phyloP scores from a whole-genome alignment of 1,140 invertebrate genomes.

The Rhyacophila brunnea region DNA sequence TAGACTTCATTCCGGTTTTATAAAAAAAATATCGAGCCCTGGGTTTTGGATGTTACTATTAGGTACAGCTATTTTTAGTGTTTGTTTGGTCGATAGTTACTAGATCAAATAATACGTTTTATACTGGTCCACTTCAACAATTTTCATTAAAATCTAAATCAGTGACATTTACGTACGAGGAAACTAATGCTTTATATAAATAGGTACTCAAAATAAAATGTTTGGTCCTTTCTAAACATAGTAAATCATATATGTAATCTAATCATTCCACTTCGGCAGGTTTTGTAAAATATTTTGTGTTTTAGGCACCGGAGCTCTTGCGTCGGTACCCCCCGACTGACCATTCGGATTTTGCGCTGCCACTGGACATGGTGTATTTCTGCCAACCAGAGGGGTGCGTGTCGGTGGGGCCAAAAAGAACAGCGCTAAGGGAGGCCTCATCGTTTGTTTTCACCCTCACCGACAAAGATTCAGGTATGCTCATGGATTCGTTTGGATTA shows the following conservation, averaged over 20 bases:
- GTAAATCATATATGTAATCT: too few species aligned
- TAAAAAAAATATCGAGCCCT: too few species aligned
- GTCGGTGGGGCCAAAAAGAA: constrained; percentile 83
- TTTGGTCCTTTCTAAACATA: too few species aligned
- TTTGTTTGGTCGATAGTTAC: too few species aligned
- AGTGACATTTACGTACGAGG: background rate
- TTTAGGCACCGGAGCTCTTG: constrained; percentile 81
- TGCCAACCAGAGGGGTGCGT: constrained; percentile 99
- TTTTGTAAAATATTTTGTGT: background rate
- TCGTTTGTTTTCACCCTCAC: constrained; percentile 99
- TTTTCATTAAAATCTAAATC: background rate
- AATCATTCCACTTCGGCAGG: background rate
- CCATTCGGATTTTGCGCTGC: constrained; percentile 95
- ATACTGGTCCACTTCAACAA: background rate
- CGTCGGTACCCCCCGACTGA: constrained; percentile 96
- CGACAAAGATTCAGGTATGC: constrained; percentile 94
- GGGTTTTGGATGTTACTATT: too few species aligned
- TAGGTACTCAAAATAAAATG: background rate
- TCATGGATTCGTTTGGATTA: too few species aligned
- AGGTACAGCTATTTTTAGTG: too few species aligned
- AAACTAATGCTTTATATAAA: background rate
- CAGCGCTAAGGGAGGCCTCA: constrained; percentile 82
- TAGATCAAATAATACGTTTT: background rate
- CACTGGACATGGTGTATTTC: constrained; percentile 98
- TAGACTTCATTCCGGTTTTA: too few species aligned